Percentiles rank a stretch among this genome's conserved stretches.
Evolutionary conservation across 2,888 invertebrate species (phyloP).

Genomic region (Silvanus unidentatus): DNA sequence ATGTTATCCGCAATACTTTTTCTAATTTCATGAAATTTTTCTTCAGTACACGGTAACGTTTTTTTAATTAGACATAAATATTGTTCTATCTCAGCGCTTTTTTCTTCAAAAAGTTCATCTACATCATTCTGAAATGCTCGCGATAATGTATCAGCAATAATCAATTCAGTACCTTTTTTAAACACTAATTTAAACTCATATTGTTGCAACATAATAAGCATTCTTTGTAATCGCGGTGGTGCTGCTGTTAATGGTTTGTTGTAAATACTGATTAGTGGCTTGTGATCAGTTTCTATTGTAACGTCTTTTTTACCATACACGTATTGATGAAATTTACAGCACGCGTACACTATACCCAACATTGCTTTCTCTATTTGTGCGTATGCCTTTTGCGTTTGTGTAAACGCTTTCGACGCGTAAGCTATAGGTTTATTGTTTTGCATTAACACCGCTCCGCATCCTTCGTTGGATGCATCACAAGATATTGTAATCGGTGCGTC

Average conservation of each 20-base stretch:
- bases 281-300: conserved; percentile 25
- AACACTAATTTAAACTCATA: conserved; percentile 18
- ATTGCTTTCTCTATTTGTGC: conserved; percentile 28
- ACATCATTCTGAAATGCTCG: conserved; percentile 8
- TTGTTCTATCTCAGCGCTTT: conserved; percentile 6
- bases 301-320: conserved; percentile 11
- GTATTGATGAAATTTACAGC: conserved; percentile 21
- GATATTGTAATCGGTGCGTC: conserved; percentile 5
- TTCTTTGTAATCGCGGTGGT: conserved; percentile 20
- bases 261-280: conserved; percentile 23
- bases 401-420: conserved; percentile 11
- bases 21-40: background rate
- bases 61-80: conserved; percentile 7
- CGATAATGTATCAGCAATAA: conserved; percentile 22
- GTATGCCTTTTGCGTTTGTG: conserved; percentile 22
- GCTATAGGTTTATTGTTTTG: conserved; percentile 8
- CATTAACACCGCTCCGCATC: conserved; percentile 13
- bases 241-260: conserved; percentile 15
- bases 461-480: conserved; percentile 9
- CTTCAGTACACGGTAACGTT: conserved; percentile 6
- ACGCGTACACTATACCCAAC: conserved; percentile 25
- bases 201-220: conserved; percentile 19
- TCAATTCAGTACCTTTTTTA: conserved; percentile 19
- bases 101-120: conserved; percentile 6
- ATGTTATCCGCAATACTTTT: too few relatives aligned